phyloP scores from a whole-genome alignment of 2,113 vertebrate genomes.

The Lophius piscatorius region DNA sequence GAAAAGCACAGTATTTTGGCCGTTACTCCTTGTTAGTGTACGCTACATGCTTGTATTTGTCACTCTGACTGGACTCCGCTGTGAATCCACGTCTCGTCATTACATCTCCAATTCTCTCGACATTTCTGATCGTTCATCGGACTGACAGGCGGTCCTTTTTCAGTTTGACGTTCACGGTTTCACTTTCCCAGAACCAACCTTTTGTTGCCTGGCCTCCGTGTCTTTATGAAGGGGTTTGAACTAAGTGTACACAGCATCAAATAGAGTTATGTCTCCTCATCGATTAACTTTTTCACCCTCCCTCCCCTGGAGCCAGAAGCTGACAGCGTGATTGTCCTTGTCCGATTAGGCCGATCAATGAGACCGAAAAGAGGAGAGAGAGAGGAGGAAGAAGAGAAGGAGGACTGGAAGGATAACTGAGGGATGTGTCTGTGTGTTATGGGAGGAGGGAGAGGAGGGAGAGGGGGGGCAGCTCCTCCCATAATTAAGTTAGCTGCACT shows the following conservation, averaged over 20 bases:
- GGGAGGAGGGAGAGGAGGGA: no score
- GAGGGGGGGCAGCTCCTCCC: constrained; percentile 78
- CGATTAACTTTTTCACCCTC: constrained; percentile 14
- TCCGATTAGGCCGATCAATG: constrained; percentile 77
- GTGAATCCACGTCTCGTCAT: no score
- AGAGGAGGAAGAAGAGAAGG: constrained; percentile 22
- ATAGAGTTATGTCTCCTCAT: constrained; percentile 58
- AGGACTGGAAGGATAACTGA: constrained; percentile 36
- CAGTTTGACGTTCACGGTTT: no score
- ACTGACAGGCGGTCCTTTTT: no score
- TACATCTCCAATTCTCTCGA: no score
- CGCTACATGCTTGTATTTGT: no score
- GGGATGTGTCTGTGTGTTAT: constrained; percentile 57
- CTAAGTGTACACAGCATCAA: constrained; percentile 44
- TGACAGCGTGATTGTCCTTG: constrained; percentile 78
- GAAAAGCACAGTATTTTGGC: no score
- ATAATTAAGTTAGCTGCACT: constrained; percentile 82
- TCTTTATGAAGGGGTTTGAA: constrained; percentile 24
- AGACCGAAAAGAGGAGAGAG: constrained; percentile 50
- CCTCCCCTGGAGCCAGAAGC: constrained; percentile 63
- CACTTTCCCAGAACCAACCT: no score
- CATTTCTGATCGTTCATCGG: no score
- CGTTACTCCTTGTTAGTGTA: no score
- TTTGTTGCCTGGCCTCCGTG: not conserved
- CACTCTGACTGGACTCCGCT: no score